Percentiles rank a stretch among this genome's conserved stretches.
Evolutionary conservation across 2,888 invertebrate genomes (phyloP).

Genomic region (Halocaridina rubra): DNA sequence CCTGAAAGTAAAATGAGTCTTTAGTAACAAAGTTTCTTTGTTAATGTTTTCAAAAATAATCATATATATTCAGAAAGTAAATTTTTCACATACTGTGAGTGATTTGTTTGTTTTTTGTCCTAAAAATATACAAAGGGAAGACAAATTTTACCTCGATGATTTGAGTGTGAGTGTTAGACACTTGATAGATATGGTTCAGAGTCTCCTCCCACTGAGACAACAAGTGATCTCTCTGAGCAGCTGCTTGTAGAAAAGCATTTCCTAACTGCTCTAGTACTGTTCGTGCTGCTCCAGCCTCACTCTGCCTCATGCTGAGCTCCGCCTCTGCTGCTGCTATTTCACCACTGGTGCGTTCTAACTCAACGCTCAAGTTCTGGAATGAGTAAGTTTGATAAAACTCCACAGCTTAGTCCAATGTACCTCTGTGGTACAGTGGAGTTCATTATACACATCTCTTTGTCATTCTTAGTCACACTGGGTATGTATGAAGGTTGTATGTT

Average conservation of each 20-base stretch:
- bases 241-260: conserved; percentile 46
- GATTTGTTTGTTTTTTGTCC: no score
- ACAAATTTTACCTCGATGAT: conserved; percentile 26
- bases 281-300: conserved; percentile 39
- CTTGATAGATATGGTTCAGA: conserved; percentile 33
- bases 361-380: conserved; percentile 41
- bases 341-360: conserved; percentile 36
- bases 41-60: no score
- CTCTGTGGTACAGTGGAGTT: no score
- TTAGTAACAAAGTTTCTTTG: no score
- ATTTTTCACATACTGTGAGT: no score
- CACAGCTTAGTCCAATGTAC: no score
- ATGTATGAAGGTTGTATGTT: no score
- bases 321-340: conserved; percentile 30
- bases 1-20: conserved; percentile 21
- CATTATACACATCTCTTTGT: no score
- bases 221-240: conserved; percentile 42
- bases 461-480: no score
- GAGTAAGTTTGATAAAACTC: no score
- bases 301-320: conserved; percentile 30
- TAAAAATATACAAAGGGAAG: background rate
- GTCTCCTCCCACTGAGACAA: conserved; percentile 53
- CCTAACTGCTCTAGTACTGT: conserved; percentile 40
- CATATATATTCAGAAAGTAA: no score
- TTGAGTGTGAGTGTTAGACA: conserved; percentile 30